These are phyloP conservation scores for Apistogramma diplotaenia DNA, from an alignment of 2,113 vertebrate genomes.

Conservation along the genomic window DNA sequence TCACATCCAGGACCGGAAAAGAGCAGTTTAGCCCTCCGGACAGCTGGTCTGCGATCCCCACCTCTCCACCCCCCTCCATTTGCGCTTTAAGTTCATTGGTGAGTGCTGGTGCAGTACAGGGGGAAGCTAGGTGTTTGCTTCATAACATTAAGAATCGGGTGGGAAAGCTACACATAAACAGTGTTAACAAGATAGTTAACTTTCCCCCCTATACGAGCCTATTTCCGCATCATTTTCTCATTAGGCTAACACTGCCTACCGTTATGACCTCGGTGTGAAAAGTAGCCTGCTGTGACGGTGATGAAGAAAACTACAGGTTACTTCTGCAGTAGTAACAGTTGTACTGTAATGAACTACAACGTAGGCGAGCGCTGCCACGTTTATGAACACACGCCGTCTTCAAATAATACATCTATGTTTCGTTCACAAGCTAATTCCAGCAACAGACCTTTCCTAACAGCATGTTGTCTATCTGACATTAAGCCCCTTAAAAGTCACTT, in stretches of 20 bases:
- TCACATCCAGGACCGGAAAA: slow-evolving; percentile 27
- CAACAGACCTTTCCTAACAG: neutral
- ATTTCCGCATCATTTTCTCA: neutral
- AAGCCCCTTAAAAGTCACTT: neutral
- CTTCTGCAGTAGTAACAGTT: no score
- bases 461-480: neutral
- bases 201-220: no score
- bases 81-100: slow-evolving; percentile 61
- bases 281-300: neutral
- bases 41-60: slow-evolving; percentile 51
- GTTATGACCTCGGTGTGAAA: neutral
- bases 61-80: neutral
- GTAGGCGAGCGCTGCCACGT: neutral
- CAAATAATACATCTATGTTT: neutral
- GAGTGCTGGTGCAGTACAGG: slow-evolving; percentile 43
- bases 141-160: neutral
- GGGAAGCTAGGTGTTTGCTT: neutral
- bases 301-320: neutral
- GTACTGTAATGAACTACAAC: neutral
- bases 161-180: neutral
- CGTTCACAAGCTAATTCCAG: neutral
- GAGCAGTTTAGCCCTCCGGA: slow-evolving; percentile 13
- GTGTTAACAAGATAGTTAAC: neutral
- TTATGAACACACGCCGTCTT: neutral
- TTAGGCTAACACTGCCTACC: neutral